A percentile compares a stretch with the other conserved stretches of the same genome.
Evolutionary conservation across 2,797 vertebrate species (phyloP).

Genomic region (Ispidina picta): DNA sequence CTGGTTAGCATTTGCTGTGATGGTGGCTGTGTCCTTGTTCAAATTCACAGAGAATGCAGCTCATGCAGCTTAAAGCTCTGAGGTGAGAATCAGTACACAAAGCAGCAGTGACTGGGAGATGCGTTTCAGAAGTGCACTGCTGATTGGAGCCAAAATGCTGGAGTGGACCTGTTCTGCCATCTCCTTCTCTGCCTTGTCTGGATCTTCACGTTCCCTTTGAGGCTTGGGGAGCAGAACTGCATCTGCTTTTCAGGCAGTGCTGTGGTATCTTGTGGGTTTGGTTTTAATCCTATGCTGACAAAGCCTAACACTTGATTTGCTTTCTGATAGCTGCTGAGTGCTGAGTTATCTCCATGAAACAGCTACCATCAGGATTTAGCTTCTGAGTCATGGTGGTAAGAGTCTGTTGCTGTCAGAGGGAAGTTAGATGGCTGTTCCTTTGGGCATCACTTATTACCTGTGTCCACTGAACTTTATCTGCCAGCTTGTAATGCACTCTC

Average conservation of each 20-base stretch:
- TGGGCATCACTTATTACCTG: neutral
- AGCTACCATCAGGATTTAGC: neutral
- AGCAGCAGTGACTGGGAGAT: rapidly evolving
- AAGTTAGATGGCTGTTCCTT: neutral
- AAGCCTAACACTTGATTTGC: neutral
- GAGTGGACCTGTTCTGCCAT: rapidly evolving
- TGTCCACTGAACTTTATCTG: neutral
- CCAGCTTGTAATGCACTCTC: neutral
- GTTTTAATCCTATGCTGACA: neutral
- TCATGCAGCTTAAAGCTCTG: neutral
- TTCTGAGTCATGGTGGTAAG: neutral
- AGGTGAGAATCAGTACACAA: neutral
- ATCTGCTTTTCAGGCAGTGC: rapidly evolving
- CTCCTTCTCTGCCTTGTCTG: neutral
- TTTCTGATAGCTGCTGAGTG: neutral
- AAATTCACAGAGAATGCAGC: neutral
- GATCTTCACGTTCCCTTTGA: neutral
- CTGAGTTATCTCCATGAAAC: neutral
- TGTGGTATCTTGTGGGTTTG: neutral
- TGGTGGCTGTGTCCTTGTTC: neutral
- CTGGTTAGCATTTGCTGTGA: no score
- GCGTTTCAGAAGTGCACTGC: neutral
- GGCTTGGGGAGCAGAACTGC: neutral
- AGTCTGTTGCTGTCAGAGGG: neutral
- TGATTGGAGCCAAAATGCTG: neutral